Evolutionary conservation across 2,113 vertebrate species (phyloP).

Genomic region (Apodemus sylvaticus): DNA sequence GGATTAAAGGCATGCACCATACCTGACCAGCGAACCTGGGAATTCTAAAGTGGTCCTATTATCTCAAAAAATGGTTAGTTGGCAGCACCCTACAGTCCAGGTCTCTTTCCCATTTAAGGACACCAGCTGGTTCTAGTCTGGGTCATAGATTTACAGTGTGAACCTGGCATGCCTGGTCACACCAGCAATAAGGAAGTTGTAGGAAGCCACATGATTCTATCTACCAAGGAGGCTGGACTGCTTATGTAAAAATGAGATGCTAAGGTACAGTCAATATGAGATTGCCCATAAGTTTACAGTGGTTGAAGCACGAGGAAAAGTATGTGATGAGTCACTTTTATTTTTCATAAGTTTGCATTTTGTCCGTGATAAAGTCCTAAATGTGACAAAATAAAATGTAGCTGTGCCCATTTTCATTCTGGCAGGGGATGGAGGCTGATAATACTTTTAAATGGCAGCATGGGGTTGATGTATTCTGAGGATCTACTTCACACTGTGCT

Average conservation of each 20-base stretch:
- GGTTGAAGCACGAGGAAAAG: neutral
- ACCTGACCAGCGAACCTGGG: neutral
- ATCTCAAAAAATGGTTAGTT: neutral
- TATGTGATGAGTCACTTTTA: neutral
- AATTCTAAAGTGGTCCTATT: neutral
- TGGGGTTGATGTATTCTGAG: neutral
- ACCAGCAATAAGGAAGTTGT: neutral
- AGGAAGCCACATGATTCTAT: neutral
- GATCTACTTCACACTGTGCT: neutral
- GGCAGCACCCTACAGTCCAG: neutral
- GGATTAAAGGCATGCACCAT: too few relatives aligned
- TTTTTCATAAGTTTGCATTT: neutral
- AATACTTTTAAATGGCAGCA: neutral
- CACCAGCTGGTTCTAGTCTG: neutral
- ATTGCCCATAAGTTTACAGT: neutral
- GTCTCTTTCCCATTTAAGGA: neutral
- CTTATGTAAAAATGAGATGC: neutral
- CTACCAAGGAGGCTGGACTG: neutral
- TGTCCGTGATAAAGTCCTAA: neutral
- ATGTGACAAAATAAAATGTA: neutral
- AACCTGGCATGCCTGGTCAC: neutral
- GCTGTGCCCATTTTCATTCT: neutral
- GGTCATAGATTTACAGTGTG: neutral
- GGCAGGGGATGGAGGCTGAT: neutral
- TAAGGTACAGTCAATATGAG: neutral